Percentiles rank a stretch among this genome's conserved stretches.
Evolutionary conservation across 2,888 invertebrate genomes (phyloP).

Genomic region (Troides helena): DNA sequence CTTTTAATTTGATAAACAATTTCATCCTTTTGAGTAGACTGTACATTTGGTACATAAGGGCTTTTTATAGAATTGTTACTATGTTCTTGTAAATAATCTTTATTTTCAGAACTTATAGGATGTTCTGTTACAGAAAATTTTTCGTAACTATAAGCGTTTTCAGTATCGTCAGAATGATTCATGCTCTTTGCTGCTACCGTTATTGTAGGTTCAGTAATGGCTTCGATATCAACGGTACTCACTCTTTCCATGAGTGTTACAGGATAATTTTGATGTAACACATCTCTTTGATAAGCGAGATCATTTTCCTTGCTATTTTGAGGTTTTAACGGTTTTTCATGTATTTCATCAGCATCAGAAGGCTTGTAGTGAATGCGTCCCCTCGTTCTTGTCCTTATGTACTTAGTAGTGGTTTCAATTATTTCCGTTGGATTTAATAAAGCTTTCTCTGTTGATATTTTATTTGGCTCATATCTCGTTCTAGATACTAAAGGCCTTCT

Average conservation of each 20-base stretch:
- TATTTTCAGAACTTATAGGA: conserved; percentile 44
- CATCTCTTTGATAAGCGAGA: conserved; percentile 82
- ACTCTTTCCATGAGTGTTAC: conserved; percentile 76
- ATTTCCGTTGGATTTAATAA: conserved; percentile 52
- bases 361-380: conserved; percentile 77
- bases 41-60: conserved; percentile 49
- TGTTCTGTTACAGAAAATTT: conserved; percentile 58
- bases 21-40: conserved; percentile 51
- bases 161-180: conserved; percentile 59
- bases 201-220: conserved; percentile 64
- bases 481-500: conserved; percentile 68
- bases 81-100: conserved; percentile 47
- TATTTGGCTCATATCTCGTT: conserved; percentile 66
- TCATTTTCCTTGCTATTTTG: conserved; percentile 58
- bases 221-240: conserved; percentile 73
- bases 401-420: conserved; percentile 58
- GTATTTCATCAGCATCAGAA: conserved; percentile 60
- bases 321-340: conserved; percentile 51
- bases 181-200: conserved; percentile 49
- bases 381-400: conserved; percentile 64
- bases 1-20: conserved; percentile 52
- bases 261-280: conserved; percentile 83
- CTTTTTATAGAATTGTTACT: conserved; percentile 52
- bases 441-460: conserved; percentile 62
- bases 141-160: conserved; percentile 70